These are phyloP conservation scores for Poeciliopsis presidionis DNA, from an alignment of 2,797 vertebrate species.

Conservation along the genomic window DNA sequence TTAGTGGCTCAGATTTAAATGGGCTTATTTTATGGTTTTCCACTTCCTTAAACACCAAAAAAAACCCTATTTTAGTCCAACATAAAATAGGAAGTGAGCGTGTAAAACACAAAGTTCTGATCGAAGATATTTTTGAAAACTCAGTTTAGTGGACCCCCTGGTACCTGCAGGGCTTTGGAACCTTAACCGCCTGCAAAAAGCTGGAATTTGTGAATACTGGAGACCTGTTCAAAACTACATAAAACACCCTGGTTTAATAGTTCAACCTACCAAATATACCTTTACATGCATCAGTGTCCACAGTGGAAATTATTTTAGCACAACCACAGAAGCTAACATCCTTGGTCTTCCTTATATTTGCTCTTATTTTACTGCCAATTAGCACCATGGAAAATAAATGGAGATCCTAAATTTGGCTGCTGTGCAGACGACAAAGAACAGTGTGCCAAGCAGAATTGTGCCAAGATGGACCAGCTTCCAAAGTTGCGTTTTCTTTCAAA, in stretches of 20 bases:
- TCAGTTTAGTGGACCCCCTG: neutral
- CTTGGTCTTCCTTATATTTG: neutral
- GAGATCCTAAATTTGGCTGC: neutral
- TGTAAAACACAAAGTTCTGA: neutral
- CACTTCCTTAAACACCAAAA: neutral
- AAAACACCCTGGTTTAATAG: neutral
- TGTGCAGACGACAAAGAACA: neutral
- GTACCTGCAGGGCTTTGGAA: neutral
- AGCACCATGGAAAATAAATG: neutral
- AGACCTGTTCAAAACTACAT: neutral
- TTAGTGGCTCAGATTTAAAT: neutral
- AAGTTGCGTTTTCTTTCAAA: too few species aligned
- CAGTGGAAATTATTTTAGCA: neutral
- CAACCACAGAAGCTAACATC: neutral
- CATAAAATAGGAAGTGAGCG: neutral
- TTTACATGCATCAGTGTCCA: neutral
- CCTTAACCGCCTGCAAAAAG: neutral
- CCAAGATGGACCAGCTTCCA: too few species aligned
- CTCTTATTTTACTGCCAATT: neutral
- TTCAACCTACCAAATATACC: neutral
- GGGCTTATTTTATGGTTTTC: neutral
- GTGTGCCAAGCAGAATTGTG: too few species aligned
- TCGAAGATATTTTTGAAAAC: neutral
- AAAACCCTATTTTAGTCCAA: neutral
- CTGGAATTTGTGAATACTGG: neutral